These are phyloP conservation scores for Macrophya alboannulata DNA, from an alignment of 2,888 invertebrate genomes.

Conservation along the genomic window DNA sequence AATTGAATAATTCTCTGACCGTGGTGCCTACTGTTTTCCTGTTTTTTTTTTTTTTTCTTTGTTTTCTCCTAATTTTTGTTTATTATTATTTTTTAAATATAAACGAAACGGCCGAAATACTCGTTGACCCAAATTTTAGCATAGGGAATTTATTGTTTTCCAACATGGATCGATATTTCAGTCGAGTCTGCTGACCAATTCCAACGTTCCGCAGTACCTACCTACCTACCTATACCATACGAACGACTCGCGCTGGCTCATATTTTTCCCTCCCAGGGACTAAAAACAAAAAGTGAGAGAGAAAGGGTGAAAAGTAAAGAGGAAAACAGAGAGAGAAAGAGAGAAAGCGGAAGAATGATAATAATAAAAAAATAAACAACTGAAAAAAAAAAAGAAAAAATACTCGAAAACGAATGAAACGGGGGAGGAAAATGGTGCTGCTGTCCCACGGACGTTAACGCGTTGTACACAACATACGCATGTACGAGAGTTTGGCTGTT, in stretches of 20 bases:
- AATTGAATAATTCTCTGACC: constrained; percentile 1
- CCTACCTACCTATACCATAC: no score
- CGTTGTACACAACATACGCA: constrained; percentile 12
- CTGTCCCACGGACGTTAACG: constrained; percentile 10
- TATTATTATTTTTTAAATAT: constrained; percentile 19
- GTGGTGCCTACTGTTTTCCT: background rate
- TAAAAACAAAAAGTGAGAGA: constrained; percentile 11
- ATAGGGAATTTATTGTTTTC: constrained; percentile 31
- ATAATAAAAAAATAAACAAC: background rate
- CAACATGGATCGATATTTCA: constrained; percentile 34
- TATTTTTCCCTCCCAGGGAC: background rate
- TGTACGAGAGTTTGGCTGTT: background rate
- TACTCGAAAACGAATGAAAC: constrained; percentile 2
- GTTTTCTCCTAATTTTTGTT: no score
- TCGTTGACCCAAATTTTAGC: constrained; percentile 41
- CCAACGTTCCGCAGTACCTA: background rate
- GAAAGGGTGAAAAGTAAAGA: background rate
- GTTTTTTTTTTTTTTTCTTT: no score
- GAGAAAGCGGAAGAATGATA: background rate
- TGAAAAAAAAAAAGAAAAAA: background rate
- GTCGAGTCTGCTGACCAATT: constrained; percentile 10
- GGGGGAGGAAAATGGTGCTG: constrained; percentile 21
- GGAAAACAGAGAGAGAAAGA: background rate
- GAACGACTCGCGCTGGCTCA: constrained; percentile 1
- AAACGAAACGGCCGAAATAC: background rate